Conservation (phyloP, 2,113 vertebrate genomes). For the Dasypus novemcinctus region DNA sequence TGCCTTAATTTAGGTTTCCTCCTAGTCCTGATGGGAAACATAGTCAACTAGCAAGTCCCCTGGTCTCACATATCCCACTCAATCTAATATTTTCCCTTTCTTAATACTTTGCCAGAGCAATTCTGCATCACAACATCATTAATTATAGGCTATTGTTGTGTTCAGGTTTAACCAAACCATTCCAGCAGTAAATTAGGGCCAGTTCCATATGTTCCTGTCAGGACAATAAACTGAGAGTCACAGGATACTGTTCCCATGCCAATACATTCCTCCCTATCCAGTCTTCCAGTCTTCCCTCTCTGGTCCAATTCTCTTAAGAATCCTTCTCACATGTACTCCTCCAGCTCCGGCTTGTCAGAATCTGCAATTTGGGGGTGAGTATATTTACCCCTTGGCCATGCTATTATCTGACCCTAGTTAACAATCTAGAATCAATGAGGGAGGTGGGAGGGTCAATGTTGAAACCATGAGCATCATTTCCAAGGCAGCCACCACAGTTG, state of each 20-base stretch:
- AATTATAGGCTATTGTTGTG: neutral
- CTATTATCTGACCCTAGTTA: conserved; percentile 6
- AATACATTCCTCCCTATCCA: neutral
- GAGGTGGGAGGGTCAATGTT: neutral
- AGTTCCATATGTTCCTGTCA: neutral
- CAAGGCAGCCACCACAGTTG: neutral
- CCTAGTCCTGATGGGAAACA: neutral
- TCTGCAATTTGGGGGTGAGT: neutral
- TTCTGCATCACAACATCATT: neutral
- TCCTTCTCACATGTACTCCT: neutral
- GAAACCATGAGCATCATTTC: neutral
- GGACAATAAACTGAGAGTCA: neutral
- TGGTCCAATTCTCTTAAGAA: neutral
- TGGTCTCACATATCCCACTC: neutral
- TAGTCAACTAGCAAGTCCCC: neutral
- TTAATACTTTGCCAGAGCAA: neutral
- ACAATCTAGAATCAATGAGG: neutral
- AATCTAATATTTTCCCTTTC: neutral
- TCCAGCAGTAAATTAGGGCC: neutral
- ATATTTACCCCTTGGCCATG: neutral
- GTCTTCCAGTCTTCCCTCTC: neutral
- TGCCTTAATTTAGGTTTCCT: neutral
- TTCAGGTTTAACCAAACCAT: neutral
- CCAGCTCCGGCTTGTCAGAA: neutral
- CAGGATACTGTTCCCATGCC: neutral